Evolutionary conservation across 2,888 invertebrate genomes (phyloP).

Genomic region (Diplolepis rosae): DNA sequence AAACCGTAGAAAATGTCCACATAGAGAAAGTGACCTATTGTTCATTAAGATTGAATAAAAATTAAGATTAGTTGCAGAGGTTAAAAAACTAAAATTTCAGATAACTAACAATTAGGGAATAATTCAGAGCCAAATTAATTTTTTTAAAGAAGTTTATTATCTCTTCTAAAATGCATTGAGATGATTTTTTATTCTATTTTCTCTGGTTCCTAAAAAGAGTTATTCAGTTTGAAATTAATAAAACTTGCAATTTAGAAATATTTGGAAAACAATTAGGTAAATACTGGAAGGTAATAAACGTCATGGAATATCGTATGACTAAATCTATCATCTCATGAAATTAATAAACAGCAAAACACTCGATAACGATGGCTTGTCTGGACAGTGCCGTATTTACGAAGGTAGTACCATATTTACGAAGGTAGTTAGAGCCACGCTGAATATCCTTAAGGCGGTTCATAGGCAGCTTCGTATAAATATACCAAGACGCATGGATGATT

Average conservation of each 20-base stretch:
- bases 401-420: conserved; percentile 46
- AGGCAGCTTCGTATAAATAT: conserved; percentile 50
- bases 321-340: conserved; percentile 4
- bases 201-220: too few relatives aligned
- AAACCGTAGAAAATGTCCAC: too few relatives aligned
- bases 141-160: too few relatives aligned
- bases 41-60: too few relatives aligned
- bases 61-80: too few relatives aligned
- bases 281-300: conserved; percentile 6
- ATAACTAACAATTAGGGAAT: too few relatives aligned
- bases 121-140: too few relatives aligned
- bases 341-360: conserved; percentile 22
- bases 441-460: conserved; percentile 45
- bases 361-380: conserved; percentile 25
- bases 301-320: neutral
- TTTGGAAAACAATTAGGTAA: neutral
- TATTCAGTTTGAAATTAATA: neutral
- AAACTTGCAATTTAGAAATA: neutral
- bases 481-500: conserved; percentile 65
- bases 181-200: too few relatives aligned
- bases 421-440: conserved; percentile 48
- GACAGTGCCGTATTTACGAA: conserved; percentile 20
- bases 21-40: too few relatives aligned
- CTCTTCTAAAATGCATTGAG: too few relatives aligned
- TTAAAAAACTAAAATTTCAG: too few relatives aligned